Percentiles rank a stretch among this genome's conserved stretches.
phyloP scores from a whole-genome alignment of 2,888 invertebrate species.

The Eupsilia transversa region DNA sequence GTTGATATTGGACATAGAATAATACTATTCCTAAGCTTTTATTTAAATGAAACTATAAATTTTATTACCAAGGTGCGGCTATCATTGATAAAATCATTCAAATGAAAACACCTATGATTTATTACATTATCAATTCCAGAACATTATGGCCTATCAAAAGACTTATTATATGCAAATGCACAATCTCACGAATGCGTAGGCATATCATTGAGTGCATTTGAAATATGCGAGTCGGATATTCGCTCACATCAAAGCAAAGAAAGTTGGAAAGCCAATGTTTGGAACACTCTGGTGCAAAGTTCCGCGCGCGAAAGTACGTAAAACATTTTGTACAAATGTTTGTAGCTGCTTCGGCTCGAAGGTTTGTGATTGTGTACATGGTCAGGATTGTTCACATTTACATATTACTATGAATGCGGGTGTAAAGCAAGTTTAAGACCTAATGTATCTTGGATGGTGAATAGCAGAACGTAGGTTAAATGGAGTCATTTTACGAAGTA shows the following conservation, averaged over 20 bases:
- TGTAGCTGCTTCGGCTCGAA: conserved; percentile 34
- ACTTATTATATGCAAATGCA: conserved; percentile 57
- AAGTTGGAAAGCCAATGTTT: conserved; percentile 64
- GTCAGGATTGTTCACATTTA: conserved; percentile 28
- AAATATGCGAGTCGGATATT: conserved; percentile 60
- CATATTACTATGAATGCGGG: conserved; percentile 33
- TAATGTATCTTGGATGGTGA: neutral
- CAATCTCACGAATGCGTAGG: conserved; percentile 56
- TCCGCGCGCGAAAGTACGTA: conserved; percentile 51
- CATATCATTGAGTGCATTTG: conserved; percentile 56
- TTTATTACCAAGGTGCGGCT: conserved; percentile 22
- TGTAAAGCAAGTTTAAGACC: conserved; percentile 22
- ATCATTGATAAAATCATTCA: conserved; percentile 44
- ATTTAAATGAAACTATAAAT: conserved; percentile 37
- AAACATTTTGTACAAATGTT: conserved; percentile 61
- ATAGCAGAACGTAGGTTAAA: conserved; percentile 4
- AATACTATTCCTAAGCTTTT: neutral
- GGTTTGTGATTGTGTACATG: conserved; percentile 33
- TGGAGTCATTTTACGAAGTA: conserved; percentile 10
- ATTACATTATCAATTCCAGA: conserved; percentile 43
- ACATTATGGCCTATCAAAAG: conserved; percentile 48
- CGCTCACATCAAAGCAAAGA: conserved; percentile 62
- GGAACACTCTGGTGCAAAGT: conserved; percentile 48
- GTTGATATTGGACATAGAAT: neutral
- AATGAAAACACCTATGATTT: conserved; percentile 54